Conservation (phyloP, 2,113 vertebrate species). For the Mohoua ochrocephala region DNA sequence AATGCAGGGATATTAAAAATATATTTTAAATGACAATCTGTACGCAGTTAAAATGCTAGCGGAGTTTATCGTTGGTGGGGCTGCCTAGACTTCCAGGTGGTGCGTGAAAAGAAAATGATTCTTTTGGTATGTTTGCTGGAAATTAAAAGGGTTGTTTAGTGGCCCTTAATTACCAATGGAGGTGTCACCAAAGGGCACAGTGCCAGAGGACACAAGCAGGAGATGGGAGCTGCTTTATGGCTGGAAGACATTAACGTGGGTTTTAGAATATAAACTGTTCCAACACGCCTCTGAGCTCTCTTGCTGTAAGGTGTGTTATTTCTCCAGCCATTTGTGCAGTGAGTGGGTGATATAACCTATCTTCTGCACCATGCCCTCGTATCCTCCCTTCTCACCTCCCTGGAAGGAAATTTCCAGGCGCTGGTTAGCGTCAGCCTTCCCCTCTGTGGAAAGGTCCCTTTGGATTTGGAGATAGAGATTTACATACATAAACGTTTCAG, state of each 20-base stretch:
- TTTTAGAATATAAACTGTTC: conserved; percentile 22
- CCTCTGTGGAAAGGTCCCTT: conserved; percentile 16
- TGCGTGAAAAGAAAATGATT: conserved; percentile 51
- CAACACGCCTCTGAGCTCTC: neutral
- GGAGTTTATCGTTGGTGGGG: neutral
- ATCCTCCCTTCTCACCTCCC: neutral
- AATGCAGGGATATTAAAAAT: conserved; percentile 18
- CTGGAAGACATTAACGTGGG: neutral
- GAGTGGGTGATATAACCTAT: neutral
- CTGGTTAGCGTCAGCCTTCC: neutral
- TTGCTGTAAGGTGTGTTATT: neutral
- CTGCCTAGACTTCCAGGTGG: conserved; percentile 57
- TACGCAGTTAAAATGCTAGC: neutral
- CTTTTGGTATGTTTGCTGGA: conserved; percentile 68
- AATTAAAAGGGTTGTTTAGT: conserved; percentile 69
- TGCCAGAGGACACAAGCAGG: conserved; percentile 48
- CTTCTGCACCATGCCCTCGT: neutral
- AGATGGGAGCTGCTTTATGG: conserved; percentile 19
- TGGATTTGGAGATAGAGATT: neutral
- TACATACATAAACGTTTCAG: neutral
- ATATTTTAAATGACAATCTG: conserved; percentile 24
- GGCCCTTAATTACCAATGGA: conserved; percentile 66
- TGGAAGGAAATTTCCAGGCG: conserved; percentile 16
- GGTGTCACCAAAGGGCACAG: conserved; percentile 58
- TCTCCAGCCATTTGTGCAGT: neutral